Evolutionary conservation across 2,113 vertebrate species (phyloP).

Genomic region (Psilopsiagon aurifrons): DNA sequence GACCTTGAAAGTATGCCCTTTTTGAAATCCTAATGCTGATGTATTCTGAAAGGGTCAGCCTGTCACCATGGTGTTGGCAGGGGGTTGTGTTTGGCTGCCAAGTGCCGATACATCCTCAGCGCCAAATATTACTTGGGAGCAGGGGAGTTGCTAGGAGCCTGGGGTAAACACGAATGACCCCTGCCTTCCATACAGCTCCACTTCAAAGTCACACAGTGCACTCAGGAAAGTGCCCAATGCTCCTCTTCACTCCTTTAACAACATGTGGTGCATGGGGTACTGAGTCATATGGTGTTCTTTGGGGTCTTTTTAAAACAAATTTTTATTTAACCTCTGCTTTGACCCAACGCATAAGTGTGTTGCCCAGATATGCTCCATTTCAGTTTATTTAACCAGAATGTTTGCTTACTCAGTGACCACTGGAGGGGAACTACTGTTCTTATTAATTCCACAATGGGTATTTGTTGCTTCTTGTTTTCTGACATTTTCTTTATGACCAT

Average conservation of each 20-base stretch:
- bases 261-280: not conserved
- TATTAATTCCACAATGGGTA: slow-evolving; percentile 53
- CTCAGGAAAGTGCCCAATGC: not conserved
- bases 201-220: not conserved
- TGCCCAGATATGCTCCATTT: slow-evolving; percentile 71
- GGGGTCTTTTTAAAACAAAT: slow-evolving; percentile 67
- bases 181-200: not conserved
- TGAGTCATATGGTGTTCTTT: slow-evolving; percentile 23
- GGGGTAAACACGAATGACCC: not conserved
- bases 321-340: slow-evolving; percentile 78
- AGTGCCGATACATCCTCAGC: not conserved
- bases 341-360: slow-evolving; percentile 68
- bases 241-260: not conserved
- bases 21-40: not conserved
- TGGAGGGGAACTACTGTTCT: slow-evolving; percentile 62
- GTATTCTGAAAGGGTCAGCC: slow-evolving; percentile 12
- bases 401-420: slow-evolving; percentile 73
- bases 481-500: slow-evolving; percentile 46
- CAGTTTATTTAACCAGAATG: slow-evolving; percentile 76
- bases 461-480: slow-evolving; percentile 65
- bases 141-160: not conserved
- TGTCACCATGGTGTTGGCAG: slow-evolving; percentile 17
- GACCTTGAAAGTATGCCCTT: not conserved
- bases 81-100: not conserved
- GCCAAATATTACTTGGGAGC: slow-evolving; percentile 9